phyloP scores from a whole-genome alignment of 2,888 invertebrate genomes.

The Ophion costatus region DNA sequence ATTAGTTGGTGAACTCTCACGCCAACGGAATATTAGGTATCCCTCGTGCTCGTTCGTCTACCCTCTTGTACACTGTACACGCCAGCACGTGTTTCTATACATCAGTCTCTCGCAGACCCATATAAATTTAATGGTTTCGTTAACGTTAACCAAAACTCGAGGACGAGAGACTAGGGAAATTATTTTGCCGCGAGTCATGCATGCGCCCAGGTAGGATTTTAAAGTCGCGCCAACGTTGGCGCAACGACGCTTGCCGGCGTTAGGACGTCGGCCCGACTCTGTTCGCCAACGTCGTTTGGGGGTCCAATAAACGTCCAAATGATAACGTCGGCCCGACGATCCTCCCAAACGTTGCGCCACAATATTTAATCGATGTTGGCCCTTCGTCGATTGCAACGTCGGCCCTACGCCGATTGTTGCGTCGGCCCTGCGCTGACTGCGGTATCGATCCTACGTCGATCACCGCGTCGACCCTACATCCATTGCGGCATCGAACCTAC shows the following conservation, averaged over 20 bases:
- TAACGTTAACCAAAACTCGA: slow-evolving; percentile 21
- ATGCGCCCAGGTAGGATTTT: not conserved
- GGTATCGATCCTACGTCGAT: slow-evolving; percentile 2
- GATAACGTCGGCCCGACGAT: not conserved
- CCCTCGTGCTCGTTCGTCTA: slow-evolving; percentile 18
- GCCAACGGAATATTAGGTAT: slow-evolving; percentile 55
- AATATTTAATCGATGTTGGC: too few relatives aligned
- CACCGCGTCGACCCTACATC: not conserved
- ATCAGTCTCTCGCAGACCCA: slow-evolving; percentile 13
- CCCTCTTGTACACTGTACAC: slow-evolving; percentile 6
- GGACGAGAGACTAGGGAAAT: not conserved
- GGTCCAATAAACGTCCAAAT: too few relatives aligned
- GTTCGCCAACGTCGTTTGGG: too few relatives aligned
- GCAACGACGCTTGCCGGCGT: not conserved
- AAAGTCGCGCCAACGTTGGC: not conserved
- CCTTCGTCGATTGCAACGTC: not conserved
- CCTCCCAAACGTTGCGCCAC: not conserved
- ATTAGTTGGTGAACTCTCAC: slow-evolving; percentile 50
- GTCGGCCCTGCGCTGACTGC: not conserved
- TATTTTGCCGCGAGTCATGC: not conserved
- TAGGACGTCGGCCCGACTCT: not conserved
- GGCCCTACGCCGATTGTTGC: slow-evolving; percentile 7
- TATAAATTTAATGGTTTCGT: slow-evolving; percentile 32
- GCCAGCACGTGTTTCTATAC: slow-evolving; percentile 5
- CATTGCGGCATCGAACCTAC: too few relatives aligned